Evolutionary conservation across 2,888 invertebrate species (phyloP), one percentile per base, ranked within the genome.

Genomic region (Plebejus argus): DNA sequence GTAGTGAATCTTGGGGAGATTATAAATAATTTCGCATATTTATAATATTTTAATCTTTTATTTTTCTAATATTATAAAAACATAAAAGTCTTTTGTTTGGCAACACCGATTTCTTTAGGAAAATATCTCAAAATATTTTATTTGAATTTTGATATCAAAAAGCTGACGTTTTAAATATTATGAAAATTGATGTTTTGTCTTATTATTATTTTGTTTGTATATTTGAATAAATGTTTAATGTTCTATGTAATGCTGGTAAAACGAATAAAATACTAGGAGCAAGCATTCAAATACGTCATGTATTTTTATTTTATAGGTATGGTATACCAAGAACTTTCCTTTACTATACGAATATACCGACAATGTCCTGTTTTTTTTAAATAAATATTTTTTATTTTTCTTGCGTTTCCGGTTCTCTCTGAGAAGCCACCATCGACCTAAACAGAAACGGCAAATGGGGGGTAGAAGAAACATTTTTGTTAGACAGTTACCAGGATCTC

Each of bases 191-290:
- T 74, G 74, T 45, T 28, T 70, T 71, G 77, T 77, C 71, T 15
- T 49, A 66, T 20, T 20, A 58, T 20, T 23, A 77, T 78, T 78
- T 78, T 84, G 78, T 83, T 82, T 83, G 80, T 83, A 83, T 83
- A 81, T 81, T 81, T 81, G 82, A 80, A 81, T 80, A 66, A 66
- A 79, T 79, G 78, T 79, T 79, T 81, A 80, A 81, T 81, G 82
- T 82, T 82, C 80, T 82, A 79, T 80, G 81, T 78, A 28, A 76
- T 61, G 77, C 82, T 79, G 81, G 74, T 79, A 78, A 81, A 83
- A 82, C 81, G 80, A 82, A 80, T 81, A 79, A 77, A 77, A 77
- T 28, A 71, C 53, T 72, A 77, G 39, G 15, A 20, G 39, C 77
- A 33, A 71, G 71, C 28, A 66, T 66, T 28, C 5, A 66, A 66